Evolutionary conservation across 2,888 invertebrate species (phyloP), one percentile per base, ranked within the genome.

Genomic region (Agapetus fuscipes): DNA sequence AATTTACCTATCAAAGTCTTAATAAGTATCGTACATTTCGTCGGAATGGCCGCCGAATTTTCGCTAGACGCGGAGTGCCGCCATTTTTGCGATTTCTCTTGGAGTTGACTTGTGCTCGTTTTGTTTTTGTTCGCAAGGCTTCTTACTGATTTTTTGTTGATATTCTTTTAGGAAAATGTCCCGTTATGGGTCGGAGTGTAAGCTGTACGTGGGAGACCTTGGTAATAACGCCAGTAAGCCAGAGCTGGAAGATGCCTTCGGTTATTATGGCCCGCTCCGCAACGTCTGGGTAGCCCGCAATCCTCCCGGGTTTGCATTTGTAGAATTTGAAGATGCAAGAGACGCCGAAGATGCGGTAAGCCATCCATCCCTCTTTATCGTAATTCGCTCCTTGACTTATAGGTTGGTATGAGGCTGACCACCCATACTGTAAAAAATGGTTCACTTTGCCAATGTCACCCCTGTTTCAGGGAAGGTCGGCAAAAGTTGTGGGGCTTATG

Each of bases 251-350:
- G 87, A 90, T 60, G 86, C 89, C 11, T 96, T 95, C 65, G 81
- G 85, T 43, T 85, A 90, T 54, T 95, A 91, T 57, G 95, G 95
- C 9, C 84, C 88, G 1, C 66, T 95, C 52, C 76, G 88, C 54
- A 94, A 90, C 66, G 94, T 95, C 30, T 96, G 95, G 95, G 93
- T 96, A n/a, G 95, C 95, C 0, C 74, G 94, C 51, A 93, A 95
- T 61, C 91, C 90, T 10, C 93, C 95, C 41, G 95, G 93, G 36
- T 93, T 94, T 64, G 93, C 91, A 5, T 93, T 93, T 64, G 89
- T 93, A 2, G 91, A 93, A 60, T 93, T 87, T 59, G 91, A 93
- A 65, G 93, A 95, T 62, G 77, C 86, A 4, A 71, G 89, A 48
- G 95, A 95, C 62, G 93, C 93, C 7, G 89, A 90, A 55, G 91